Base-by-base conservation (phyloP, 2,797 vertebrate species). In the Mus minutoides region DNA sequence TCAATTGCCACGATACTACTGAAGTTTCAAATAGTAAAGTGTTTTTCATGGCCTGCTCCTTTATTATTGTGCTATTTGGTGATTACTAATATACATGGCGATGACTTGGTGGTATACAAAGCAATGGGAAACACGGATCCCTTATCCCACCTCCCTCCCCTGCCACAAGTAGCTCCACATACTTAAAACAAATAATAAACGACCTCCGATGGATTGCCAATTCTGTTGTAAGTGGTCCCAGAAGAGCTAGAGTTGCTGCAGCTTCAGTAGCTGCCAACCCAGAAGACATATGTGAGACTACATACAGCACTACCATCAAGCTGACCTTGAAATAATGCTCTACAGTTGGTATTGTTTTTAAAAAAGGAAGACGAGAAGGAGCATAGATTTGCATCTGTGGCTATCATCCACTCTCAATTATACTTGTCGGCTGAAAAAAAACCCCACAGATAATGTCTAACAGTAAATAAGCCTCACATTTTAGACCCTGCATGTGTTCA, bases 171-270 rank as follows among this genome's bases (percentile, higher is more conserved):
- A 86, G 54, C 34, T 94, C 94, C 76, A 90, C 52, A 87, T 93
- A 95, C 49, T 94, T 95, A 67, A 97, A 97, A 92, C n/a, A 19
- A 97, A 62, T 92, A 95, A 95, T 34, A 88, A 92, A 87, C 88
- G 95, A 87, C 92, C 62, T 93, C 43, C 92, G 90, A 88, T 58
- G 60, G 78, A 95, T 52, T 94, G 86, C n/a, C 89, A 95, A n/a
- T 43, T 87, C 75, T 93, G 85, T 96, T 79, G 22, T 92, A 97
- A 96, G 85, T 89, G 82, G 85, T 93, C 90, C 82, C 88, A 92
- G 60, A 89, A 94, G 86, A 97, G 19, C 52, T 76, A 49, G 64
- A 94, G 76, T 60, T 94, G 89, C 94, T 26, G 89, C 86, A 95
- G 75, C 94, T 91, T 94, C 78, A 89, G 31, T 87, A 90, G 89